Base-by-base conservation (phyloP, 2,797 vertebrate genomes). In the Nannoperca australis region DNA sequence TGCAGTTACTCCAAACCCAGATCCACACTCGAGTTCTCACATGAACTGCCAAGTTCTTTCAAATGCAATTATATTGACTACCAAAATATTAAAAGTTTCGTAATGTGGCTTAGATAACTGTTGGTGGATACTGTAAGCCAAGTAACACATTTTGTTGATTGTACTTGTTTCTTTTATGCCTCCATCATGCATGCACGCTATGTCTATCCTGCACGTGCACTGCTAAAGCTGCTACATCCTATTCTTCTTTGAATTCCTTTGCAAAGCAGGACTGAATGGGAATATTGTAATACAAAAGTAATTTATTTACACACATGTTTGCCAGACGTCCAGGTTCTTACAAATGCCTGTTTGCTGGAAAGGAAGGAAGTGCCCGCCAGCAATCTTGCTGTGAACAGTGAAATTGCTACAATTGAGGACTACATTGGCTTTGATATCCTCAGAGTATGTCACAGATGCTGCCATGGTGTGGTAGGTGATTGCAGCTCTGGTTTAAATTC, bases 81-180 rank as follows among this genome's bases (percentile, higher is more conserved):
- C 24, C 24, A 47, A 84, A 69, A 85, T 85, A 86, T 81, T 88
- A 76, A 83, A 42, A 40, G 40, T 76, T 76, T 15, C n/a, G 69
- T 62, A 69, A 83, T 71, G 12, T 42, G 44, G 73, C 50, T 58
- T 38, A 9, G 34, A 81, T 82, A 77, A 70, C 2, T 70, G 53
- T 24, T 59, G 58, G 79, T 74, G 12, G 45, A 73, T 45, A 9
- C 36, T 38, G 10, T 38, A 50, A 58, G 59, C 55, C 27, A 58
- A 56, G 42, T 61, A 9, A 67, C 59, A 24, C 36, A 61, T 76
- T 53, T 50, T 82, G 34, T 32, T 81, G 61, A 66, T 64, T 75
- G 24, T 22, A 9, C 13, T 51, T 12, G 6, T 73, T 66, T 65
- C 20, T 51, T 67, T 67, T 27, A 75, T 3, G 3, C 20, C n/a